Conservation (phyloP, 2,888 invertebrate species). For the Calephelis perditalis region DNA sequence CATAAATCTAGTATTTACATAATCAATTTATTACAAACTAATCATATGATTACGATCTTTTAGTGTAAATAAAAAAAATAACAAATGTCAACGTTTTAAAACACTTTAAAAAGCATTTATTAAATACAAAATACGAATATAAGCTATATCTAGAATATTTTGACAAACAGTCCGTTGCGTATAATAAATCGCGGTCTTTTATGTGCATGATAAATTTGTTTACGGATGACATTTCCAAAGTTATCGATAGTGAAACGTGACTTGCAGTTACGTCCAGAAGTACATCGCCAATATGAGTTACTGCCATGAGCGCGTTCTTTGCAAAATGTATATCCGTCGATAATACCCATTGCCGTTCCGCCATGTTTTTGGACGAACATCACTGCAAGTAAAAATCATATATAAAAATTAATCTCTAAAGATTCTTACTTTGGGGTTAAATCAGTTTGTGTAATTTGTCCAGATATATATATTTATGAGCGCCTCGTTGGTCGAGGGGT, state of each 20-base stretch:
- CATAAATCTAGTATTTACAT: no score
- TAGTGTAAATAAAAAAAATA: no score
- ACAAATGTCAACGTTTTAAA: no score
- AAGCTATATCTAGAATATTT: background rate
- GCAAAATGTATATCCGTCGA: background rate
- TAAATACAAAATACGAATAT: background rate
- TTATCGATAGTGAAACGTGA: background rate
- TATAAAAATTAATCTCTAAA: no score
- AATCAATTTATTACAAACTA: no score
- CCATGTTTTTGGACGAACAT: background rate
- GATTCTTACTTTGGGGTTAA: no score
- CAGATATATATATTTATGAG: no score
- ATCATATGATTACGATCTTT: no score
- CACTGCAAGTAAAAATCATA: background rate
- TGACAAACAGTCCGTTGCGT: background rate
- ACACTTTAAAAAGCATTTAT: no score
- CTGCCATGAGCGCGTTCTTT: background rate
- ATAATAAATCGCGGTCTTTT: background rate
- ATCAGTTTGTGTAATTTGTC: no score
- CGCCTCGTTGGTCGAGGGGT: no score
- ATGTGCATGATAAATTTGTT: background rate
- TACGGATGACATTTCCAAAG: background rate
- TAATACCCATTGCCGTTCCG: background rate
- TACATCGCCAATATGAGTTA: background rate
- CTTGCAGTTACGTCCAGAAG: background rate